Conservation (phyloP, 2,113 vertebrate genomes). For the Orientallactaga bullata region DNA sequence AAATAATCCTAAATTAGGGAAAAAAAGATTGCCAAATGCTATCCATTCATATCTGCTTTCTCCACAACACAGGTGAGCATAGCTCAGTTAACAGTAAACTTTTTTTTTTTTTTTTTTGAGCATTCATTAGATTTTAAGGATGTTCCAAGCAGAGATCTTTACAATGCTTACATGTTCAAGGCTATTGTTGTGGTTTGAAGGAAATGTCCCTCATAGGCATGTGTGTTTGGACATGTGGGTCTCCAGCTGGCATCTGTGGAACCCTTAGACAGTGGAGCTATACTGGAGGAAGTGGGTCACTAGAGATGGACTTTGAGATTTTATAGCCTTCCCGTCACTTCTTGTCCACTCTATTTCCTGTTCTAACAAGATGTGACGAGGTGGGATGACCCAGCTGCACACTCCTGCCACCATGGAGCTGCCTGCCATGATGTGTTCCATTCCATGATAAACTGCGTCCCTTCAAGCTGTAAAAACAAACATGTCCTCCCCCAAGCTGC, state of each 20-base stretch:
- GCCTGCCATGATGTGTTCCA: not conserved
- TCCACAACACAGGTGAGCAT: not conserved
- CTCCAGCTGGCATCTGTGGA: not conserved
- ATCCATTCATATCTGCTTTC: fast-evolving
- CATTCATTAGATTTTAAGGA: not conserved
- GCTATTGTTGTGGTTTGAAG: not conserved
- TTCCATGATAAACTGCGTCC: not conserved
- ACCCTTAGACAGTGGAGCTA: not conserved
- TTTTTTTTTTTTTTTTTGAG: no score
- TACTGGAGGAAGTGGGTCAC: not conserved
- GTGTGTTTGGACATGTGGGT: not conserved
- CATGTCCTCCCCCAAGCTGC: not conserved
- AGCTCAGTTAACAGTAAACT: not conserved
- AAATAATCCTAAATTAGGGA: not conserved
- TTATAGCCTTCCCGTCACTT: not conserved
- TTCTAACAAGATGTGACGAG: not conserved
- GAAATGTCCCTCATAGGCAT: not conserved
- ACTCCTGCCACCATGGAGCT: not conserved
- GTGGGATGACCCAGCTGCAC: not conserved
- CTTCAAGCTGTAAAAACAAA: not conserved
- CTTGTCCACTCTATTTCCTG: not conserved
- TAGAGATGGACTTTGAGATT: not conserved
- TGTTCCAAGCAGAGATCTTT: not conserved
- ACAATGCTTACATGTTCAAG: no score
- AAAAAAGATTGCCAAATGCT: not conserved